A percentile compares a stretch with the other conserved stretches of the same genome.
These are phyloP conservation scores for Lasioglossum villosulum DNA, from an alignment of 2,888 invertebrate species.

Conservation along the genomic window DNA sequence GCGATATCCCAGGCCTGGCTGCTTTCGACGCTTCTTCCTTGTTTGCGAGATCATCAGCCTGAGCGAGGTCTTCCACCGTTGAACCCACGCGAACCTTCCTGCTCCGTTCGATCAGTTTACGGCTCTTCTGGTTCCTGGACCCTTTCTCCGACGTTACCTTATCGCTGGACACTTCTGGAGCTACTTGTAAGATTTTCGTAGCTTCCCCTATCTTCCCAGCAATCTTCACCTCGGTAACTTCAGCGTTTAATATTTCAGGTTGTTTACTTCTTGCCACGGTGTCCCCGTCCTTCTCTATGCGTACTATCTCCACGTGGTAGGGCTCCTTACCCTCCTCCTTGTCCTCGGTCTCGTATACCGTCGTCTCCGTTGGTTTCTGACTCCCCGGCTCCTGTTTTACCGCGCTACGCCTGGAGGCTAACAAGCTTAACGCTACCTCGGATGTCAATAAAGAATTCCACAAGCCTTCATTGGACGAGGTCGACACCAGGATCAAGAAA, in stretches of 20 bases:
- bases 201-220: neutral
- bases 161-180: slow-evolving; percentile 6
- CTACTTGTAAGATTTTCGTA: slow-evolving; percentile 32
- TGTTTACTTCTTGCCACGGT: neutral
- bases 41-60: slow-evolving; percentile 30
- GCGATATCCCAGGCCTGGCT: slow-evolving; percentile 45
- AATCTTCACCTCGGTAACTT: neutral
- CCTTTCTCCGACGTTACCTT: neutral
- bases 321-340: slow-evolving; percentile 56
- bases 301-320: slow-evolving; percentile 69
- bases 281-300: slow-evolving; percentile 52
- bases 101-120: neutral
- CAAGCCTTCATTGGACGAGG: slow-evolving; percentile 71
- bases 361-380: slow-evolving; percentile 26
- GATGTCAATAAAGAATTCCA: slow-evolving; percentile 78
- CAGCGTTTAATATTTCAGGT: neutral
- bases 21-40: slow-evolving; percentile 24
- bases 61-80: slow-evolving; percentile 13
- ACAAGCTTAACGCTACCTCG: slow-evolving; percentile 62
- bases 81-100: neutral
- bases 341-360: slow-evolving; percentile 40
- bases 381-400: slow-evolving; percentile 29
- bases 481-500: slow-evolving; percentile 89
- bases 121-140: neutral
- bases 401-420: neutral